Evolutionary conservation across 2,797 vertebrate species (phyloP).

Genomic region (Gila robusta): DNA sequence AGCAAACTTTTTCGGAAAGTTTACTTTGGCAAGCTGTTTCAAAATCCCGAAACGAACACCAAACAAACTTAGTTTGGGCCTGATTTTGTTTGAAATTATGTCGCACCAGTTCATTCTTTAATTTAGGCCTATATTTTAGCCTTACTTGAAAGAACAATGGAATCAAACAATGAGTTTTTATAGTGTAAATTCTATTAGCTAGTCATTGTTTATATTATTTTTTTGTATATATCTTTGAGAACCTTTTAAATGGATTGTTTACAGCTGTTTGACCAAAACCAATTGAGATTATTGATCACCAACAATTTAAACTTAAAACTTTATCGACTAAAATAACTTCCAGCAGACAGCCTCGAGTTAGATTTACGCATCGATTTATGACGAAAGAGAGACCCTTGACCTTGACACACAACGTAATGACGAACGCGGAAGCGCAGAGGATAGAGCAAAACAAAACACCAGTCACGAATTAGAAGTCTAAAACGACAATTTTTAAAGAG

Average conservation of each 20-base stretch:
- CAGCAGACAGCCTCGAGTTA: too few relatives aligned
- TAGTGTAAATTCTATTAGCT: neutral
- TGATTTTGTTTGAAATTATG: neutral
- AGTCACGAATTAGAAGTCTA: too few relatives aligned
- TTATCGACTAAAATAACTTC: too few relatives aligned
- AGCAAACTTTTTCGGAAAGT: neutral
- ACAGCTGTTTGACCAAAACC: slow-evolving; percentile 18
- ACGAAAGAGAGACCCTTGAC: too few relatives aligned
- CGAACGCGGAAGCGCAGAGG: too few relatives aligned
- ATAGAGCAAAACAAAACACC: too few relatives aligned
- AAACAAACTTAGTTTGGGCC: neutral
- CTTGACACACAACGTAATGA: too few relatives aligned
- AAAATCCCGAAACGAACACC: neutral
- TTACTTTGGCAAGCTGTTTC: neutral
- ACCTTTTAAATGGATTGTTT: slow-evolving; percentile 1
- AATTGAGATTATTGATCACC: slow-evolving; percentile 44
- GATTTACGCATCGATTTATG: too few relatives aligned
- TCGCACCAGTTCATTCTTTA: neutral
- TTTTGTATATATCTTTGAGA: neutral
- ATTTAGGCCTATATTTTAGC: too few relatives aligned
- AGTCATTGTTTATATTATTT: neutral
- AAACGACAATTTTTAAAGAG: too few relatives aligned
- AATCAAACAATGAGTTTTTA: neutral
- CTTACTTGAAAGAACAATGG: neutral
- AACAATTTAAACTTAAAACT: neutral